Evolutionary conservation across 2,888 invertebrate genomes (phyloP).

Genomic region (Stenolophus ochropezus): DNA sequence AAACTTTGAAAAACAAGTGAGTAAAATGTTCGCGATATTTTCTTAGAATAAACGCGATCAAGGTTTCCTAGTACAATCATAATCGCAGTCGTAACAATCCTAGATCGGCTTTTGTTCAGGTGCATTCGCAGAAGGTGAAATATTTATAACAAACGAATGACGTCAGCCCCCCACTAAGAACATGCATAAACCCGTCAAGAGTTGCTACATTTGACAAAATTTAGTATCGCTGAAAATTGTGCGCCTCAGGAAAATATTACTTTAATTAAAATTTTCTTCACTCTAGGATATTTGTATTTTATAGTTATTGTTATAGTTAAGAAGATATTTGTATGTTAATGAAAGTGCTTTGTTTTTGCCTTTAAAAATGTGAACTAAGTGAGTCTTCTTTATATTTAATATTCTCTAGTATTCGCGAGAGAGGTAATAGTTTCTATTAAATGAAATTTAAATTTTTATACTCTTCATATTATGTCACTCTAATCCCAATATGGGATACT

Average conservation of each 20-base stretch:
- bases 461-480: background rate
- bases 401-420: background rate
- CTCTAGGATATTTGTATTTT: background rate
- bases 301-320: conserved; percentile 9
- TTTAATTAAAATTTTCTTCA: conserved; percentile 29
- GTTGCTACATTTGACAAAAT: conserved; percentile 17
- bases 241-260: background rate
- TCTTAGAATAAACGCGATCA: background rate
- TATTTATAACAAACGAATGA: conserved; percentile 35
- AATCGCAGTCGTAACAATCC: background rate
- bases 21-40: background rate
- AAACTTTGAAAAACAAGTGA: conserved; percentile 2
- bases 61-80: background rate
- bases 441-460: conserved; percentile 18
- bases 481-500: background rate
- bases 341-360: background rate
- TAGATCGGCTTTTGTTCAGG: conserved; percentile 14
- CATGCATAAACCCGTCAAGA: background rate
- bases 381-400: background rate
- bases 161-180: background rate
- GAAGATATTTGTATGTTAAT: conserved; percentile 15
- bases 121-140: conserved; percentile 22
- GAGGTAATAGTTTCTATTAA: background rate
- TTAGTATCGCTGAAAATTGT: background rate
- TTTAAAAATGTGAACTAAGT: background rate